These are phyloP conservation scores for Phallusia fumigata DNA, from an alignment of 23 tunicate species.

Conservation along the genomic window DNA sequence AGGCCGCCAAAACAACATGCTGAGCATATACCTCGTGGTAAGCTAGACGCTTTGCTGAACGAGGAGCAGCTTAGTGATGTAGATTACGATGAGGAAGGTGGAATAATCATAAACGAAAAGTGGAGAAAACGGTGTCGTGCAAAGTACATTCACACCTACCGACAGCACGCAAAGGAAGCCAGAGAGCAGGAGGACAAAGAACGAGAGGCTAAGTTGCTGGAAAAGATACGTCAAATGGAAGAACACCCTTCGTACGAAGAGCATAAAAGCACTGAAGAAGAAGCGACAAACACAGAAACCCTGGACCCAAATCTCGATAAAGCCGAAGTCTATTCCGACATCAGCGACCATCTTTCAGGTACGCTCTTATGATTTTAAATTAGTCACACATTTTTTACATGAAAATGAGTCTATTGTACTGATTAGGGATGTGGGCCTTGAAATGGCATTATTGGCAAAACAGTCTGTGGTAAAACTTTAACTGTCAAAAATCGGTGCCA, in stretches of 20 bases:
- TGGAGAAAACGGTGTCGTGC: slow-evolving; percentile 4
- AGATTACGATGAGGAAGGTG: not conserved
- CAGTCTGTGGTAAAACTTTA: too few species aligned
- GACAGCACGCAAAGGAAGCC: slow-evolving; percentile 1
- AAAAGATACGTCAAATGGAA: slow-evolving; percentile 22
- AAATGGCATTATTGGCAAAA: too few species aligned
- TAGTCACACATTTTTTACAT: too few species aligned
- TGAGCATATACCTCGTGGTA: not conserved
- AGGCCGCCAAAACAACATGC: not conserved
- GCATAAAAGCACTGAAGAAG: not conserved
- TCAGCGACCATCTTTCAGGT: slow-evolving; percentile 3
- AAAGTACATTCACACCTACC: slow-evolving; percentile 12
- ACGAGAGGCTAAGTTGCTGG: slow-evolving; percentile 20
- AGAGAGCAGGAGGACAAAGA: slow-evolving; percentile 12
- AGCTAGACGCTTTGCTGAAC: not conserved
- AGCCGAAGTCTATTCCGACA: not conserved
- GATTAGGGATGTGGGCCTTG: too few species aligned
- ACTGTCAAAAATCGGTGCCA: too few species aligned
- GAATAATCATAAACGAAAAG: slow-evolving; percentile 13
- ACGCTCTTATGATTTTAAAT: too few species aligned
- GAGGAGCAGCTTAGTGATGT: not conserved
- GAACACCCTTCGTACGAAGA: slow-evolving; percentile 15
- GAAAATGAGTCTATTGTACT: too few species aligned
- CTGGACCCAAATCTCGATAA: not conserved
- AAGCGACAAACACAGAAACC: not conserved